Evolutionary conservation across 2,113 vertebrate species (phyloP), one percentile per base, ranked within the genome.

Genomic region (Calyptommatus sinebrachiatus): DNA sequence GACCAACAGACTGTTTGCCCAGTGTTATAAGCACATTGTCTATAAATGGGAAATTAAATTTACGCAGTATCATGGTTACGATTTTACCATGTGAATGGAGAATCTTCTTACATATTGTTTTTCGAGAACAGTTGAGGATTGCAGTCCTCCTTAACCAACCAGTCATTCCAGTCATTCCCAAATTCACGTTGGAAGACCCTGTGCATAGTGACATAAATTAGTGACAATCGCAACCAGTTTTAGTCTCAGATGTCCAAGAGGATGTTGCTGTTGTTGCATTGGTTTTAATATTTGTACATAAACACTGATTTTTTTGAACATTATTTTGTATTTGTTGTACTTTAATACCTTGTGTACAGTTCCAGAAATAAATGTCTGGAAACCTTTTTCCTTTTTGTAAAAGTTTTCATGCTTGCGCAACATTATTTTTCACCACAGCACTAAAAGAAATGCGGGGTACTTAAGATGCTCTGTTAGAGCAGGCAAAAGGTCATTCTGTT

Each of bases 261-360:
- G 95, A 97, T 96, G 96, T 97, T 92, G 95, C 96, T 98, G 92
- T 97, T 96, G 96, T 94, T 94, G 91, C 91, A 92, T 95, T 93
- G 92, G 96, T 98, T 98, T 98, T 98, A 99, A 96, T 96, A 98
- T 96, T 96, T 99, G 98, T 99, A 99, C 95, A 99, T 98, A 98
- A 95, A 96, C 96, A 97, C 96, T 97, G 94, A 96, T 96, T 97
- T 97, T 97, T 95, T 97, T 97, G 94, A 97, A 95, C 96, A 97
- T 99, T 97, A 97, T 99, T 99, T 99, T 99, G 97, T 99, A 98
- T 98, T 98, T 98, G 97, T 99, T 99, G 96, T 99, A 96, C 96
- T 98, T 99, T 98, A 98, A 97, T 99, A 99, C 96, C 96, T 98
- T 97, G 95, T 98, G 97, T 99, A 98, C 96, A 98, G 94, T 95